Evolutionary conservation across 2,888 invertebrate genomes (phyloP), one percentile per base, ranked within the genome.

Genomic region (Meandrusa payeni): DNA sequence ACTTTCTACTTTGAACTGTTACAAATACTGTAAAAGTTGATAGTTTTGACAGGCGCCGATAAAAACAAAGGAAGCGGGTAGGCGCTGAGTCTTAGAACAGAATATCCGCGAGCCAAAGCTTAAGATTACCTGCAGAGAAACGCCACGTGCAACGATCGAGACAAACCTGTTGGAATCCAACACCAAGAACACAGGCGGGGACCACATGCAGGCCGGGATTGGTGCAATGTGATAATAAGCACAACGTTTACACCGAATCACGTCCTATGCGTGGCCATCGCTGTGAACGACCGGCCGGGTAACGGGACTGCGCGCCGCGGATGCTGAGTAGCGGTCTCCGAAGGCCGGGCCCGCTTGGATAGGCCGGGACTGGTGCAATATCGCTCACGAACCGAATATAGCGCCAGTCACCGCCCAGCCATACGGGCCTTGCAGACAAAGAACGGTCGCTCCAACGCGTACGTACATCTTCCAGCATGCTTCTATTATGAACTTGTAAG

Each of bases 341-440:
- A 70, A 69, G 80, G 63, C 64, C 73, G 76, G 73, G 77, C 80
- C 86, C 85, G 85, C 78, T 82, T 82, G 81, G 81, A 85, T 86
- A 85, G 87, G 88, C 88, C 88, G 88, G 88, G 88, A 88, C 88
- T 87, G 86, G 88, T 88, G 88, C 88, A 88, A 88, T 88, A 86
- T 88, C 73, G 78, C 70, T 71, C 73, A 64, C 64, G 44, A 66
- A 80, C 76, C 69, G 79, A 87, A 88, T 87, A 87, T 87, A 80
- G 86, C 88, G 58, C 85, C 87, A 78, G 76, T 85, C 87, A 76
- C 87, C 69, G 76, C 85, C 88, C 74, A 79, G 69, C 83, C 85
- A 87, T 75, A 64, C 82, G 80, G 81, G 85, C 83, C 82, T 72
- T 76, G 65, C 70, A 69, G 67, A 77, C 80, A 77, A 81, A 79